Conservation (phyloP, 1,140 invertebrate species). For the Microplitis mediator region DNA sequence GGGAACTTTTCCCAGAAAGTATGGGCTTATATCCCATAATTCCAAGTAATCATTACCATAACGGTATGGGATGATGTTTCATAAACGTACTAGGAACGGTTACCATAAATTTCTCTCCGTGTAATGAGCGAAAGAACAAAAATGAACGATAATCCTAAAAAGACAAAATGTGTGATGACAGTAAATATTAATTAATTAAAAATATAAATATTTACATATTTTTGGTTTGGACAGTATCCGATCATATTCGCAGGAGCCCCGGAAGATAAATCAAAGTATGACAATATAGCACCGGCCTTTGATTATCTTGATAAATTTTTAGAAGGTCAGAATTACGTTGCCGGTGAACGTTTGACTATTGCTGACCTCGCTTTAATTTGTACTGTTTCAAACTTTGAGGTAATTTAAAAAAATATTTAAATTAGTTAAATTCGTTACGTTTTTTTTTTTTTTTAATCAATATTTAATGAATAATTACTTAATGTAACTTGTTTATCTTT, state of each 20-base stretch:
- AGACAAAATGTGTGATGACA: no score
- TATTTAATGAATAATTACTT: not conserved
- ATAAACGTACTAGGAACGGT: no score
- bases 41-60: no score
- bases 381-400: conserved; percentile 71
- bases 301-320: conserved; percentile 73
- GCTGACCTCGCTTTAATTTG: conserved; percentile 72
- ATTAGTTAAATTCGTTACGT: not conserved
- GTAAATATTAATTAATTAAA: no score
- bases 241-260: conserved; percentile 69
- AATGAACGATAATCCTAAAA: no score
- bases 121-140: no score
- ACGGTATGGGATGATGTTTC: no score
- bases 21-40: no score
- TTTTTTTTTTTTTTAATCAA: not conserved
- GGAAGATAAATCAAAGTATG: conserved; percentile 69
- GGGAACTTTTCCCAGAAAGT: no score
- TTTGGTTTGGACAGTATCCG: conserved; percentile 66
- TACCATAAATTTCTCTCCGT: no score
- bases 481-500: conserved; percentile 22
- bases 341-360: conserved; percentile 73
- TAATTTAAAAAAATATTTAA: conserved; percentile 32
- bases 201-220: no score
- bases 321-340: conserved; percentile 68
- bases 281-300: conserved; percentile 69